phyloP scores from a whole-genome alignment of 2,888 invertebrate species.

The Campoplex capitator region DNA sequence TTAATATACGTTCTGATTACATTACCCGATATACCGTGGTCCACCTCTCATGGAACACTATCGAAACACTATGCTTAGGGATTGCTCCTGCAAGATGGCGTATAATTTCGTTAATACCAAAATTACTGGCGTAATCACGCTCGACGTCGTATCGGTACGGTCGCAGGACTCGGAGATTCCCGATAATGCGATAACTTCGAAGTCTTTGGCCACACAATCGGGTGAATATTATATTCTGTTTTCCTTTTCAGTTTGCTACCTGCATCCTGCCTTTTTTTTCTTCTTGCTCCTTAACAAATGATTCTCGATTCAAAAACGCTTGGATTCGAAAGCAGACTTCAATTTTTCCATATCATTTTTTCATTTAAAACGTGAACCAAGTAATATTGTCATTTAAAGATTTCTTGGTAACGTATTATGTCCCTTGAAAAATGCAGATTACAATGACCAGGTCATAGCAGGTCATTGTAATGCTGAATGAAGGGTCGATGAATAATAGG shows the following conservation, averaged over 20 bases:
- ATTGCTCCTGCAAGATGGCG: slow-evolving; percentile 44
- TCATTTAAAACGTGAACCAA: neutral
- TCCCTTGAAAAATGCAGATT: neutral
- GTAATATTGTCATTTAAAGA: neutral
- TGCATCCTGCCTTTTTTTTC: neutral
- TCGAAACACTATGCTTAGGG: slow-evolving; percentile 14
- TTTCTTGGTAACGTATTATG: neutral
- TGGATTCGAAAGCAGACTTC: neutral
- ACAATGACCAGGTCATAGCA: neutral
- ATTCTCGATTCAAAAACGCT: neutral
- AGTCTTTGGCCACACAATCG: slow-evolving; percentile 20
- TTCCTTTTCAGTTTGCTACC: neutral
- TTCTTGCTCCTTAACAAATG: neutral
- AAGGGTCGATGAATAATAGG: neutral
- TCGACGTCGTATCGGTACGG: slow-evolving; percentile 57
- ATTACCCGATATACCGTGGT: slow-evolving; percentile 15
- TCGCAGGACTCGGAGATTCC: slow-evolving; percentile 41
- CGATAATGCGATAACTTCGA: slow-evolving; percentile 36
- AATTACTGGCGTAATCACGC: slow-evolving; percentile 68
- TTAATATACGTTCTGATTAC: slow-evolving; percentile 45
- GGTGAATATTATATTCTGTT: neutral
- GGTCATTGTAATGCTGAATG: neutral
- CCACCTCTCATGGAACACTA: slow-evolving; percentile 13
- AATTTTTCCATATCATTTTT: neutral
- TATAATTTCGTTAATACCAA: slow-evolving; percentile 66